Percentiles rank a stretch among this genome's conserved stretches.
Evolutionary conservation across 2,888 invertebrate species (phyloP).

Genomic region (Ormia ochracea): DNA sequence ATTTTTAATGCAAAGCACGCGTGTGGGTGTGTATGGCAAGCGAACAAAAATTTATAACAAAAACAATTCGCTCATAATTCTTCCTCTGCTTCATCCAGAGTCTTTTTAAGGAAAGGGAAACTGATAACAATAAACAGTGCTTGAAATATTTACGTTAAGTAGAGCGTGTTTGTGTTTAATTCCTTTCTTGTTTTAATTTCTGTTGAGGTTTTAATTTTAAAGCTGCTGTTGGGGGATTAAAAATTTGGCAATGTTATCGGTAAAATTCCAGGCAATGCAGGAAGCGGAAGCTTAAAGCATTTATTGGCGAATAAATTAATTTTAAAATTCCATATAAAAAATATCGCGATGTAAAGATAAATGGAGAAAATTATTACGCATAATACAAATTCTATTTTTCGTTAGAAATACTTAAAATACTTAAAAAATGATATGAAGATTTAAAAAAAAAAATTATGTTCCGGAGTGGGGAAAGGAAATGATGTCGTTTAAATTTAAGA

Average conservation of each 20-base stretch:
- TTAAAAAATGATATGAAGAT: too few relatives aligned
- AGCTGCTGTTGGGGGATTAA: neutral
- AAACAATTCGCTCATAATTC: slow-evolving; percentile 10
- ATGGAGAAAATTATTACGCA: too few relatives aligned
- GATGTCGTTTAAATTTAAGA: too few relatives aligned
- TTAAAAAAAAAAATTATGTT: too few relatives aligned
- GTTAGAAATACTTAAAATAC: too few relatives aligned
- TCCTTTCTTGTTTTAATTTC: neutral
- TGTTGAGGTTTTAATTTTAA: slow-evolving; percentile 22
- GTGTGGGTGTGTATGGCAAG: slow-evolving; percentile 47
- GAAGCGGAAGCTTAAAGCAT: slow-evolving; percentile 26
- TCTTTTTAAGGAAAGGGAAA: slow-evolving; percentile 58
- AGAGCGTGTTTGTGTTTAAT: slow-evolving; percentile 48
- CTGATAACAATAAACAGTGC: slow-evolving; percentile 48
- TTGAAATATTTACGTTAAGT: slow-evolving; percentile 40
- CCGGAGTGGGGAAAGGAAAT: too few relatives aligned
- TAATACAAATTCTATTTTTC: too few relatives aligned
- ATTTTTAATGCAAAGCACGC: slow-evolving; percentile 56
- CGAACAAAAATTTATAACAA: neutral
- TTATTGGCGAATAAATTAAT: neutral
- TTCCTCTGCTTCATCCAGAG: neutral
- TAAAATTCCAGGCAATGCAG: neutral
- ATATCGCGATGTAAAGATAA: neutral
- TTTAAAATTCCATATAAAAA: neutral
- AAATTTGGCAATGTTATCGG: neutral